Conservation (phyloP, 2,888 invertebrate genomes). For the Bugula neritina region DNA sequence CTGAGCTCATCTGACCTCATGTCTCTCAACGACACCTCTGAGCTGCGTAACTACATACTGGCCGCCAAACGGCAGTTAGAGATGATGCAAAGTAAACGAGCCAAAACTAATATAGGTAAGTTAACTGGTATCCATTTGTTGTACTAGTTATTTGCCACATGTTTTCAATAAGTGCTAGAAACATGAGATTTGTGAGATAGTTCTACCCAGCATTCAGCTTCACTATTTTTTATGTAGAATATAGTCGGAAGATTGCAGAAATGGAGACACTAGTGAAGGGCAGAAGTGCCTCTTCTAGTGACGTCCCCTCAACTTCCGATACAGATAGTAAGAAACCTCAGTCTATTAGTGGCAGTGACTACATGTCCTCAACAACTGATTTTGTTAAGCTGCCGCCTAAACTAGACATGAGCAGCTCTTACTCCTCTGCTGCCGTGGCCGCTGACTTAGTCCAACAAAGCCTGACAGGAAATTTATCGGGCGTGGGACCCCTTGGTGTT, state of each 20-base stretch:
- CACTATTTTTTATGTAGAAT: constrained; percentile 4
- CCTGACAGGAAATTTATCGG: background rate
- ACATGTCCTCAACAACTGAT: constrained; percentile 8
- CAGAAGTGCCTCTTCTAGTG: background rate
- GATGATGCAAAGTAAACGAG: constrained; percentile 24
- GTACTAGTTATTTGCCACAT: too few species aligned
- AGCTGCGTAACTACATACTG: constrained; percentile 13
- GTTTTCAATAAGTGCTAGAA: too few species aligned
- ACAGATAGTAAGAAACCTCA: background rate
- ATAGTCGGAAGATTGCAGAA: constrained; percentile 15
- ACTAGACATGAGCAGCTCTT: constrained; percentile 2
- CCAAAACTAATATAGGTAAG: constrained; percentile 20
- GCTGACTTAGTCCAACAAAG: background rate
- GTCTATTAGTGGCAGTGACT: background rate
- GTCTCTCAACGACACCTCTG: constrained; percentile 8
- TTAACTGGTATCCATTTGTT: background rate
- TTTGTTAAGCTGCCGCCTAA: background rate
- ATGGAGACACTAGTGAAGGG: constrained; percentile 20
- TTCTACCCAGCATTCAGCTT: too few species aligned
- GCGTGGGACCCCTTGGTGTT: background rate
- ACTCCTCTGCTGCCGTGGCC: background rate
- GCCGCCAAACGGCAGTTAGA: constrained; percentile 21
- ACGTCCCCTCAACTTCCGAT: background rate
- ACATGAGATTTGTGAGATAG: too few species aligned
- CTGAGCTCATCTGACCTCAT: constrained; percentile 15